phyloP scores from a whole-genome alignment of 2,113 vertebrate species.

The Microtus oregoni region DNA sequence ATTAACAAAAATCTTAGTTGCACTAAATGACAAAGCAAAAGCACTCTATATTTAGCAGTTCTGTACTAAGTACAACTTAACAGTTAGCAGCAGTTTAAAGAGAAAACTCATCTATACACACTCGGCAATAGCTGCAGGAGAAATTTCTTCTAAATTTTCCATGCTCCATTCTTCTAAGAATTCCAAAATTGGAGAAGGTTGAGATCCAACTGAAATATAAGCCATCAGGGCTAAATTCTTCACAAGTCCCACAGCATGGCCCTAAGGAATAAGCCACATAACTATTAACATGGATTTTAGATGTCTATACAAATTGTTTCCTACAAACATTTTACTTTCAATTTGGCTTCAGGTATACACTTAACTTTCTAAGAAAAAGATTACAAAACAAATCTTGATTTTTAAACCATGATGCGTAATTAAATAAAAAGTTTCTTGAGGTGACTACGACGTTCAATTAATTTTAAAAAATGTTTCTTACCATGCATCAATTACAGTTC shows the following conservation, averaged over 20 bases:
- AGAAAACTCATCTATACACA: slow-evolving; percentile 83
- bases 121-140: slow-evolving; percentile 98
- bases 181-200: slow-evolving; percentile 98
- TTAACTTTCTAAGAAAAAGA: slow-evolving; percentile 46
- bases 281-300: slow-evolving; percentile 9
- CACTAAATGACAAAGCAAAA: slow-evolving; percentile 84
- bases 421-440: slow-evolving; percentile 47
- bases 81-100: slow-evolving; percentile 1
- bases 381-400: neutral
- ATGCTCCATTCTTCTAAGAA: slow-evolving; percentile 99
- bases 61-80: slow-evolving; percentile 37
- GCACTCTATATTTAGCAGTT: neutral
- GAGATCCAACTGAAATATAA: slow-evolving; percentile 99
- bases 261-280: slow-evolving; percentile 86
- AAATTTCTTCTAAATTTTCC: slow-evolving; percentile 99
- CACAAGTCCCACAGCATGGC: slow-evolving; percentile 98
- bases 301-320: slow-evolving; percentile 25
- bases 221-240: slow-evolving; percentile 99
- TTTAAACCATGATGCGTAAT: slow-evolving; percentile 32
- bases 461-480: neutral
- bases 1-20: slow-evolving; percentile 99
- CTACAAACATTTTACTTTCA: slow-evolving; percentile 26
- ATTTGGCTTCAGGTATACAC: slow-evolving; percentile 36
- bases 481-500: neutral
- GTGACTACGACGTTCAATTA: neutral